Evolutionary conservation across 2,113 vertebrate species (phyloP).

Genomic region (Pica pica): DNA sequence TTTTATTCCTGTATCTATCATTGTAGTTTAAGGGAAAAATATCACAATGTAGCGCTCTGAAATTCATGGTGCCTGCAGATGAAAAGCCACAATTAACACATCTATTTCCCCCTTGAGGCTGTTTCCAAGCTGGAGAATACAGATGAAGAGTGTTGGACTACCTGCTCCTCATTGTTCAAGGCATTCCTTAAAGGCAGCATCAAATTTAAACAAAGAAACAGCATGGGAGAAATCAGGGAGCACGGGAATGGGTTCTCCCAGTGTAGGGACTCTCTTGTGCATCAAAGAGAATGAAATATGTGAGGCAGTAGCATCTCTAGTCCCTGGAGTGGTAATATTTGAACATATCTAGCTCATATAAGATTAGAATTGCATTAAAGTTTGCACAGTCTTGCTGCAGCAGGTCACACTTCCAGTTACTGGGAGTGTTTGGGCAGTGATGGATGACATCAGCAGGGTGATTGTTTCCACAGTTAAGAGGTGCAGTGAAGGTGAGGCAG

Average conservation of each 20-base stretch:
- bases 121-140: background rate
- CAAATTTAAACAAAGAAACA: background rate
- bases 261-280: background rate
- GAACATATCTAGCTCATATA: background rate
- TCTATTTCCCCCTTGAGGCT: background rate
- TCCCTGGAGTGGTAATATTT: background rate
- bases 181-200: background rate
- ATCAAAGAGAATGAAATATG: background rate
- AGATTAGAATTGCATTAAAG: background rate
- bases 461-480: background rate
- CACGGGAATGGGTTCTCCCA: background rate
- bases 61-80: background rate
- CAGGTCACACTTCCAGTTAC: background rate
- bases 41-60: accelerated
- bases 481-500: background rate
- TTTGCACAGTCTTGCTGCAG: background rate
- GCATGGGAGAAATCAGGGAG: background rate
- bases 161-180: background rate
- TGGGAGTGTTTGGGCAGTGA: background rate
- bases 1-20: background rate
- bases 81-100: background rate
- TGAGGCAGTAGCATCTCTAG: background rate
- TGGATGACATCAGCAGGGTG: background rate
- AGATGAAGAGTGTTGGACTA: background rate
- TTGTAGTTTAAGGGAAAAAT: background rate